Evolutionary conservation across 2,797 vertebrate species (phyloP), one percentile per base, ranked within the genome.

Genomic region (Heteromormyrus szaboi): DNA sequence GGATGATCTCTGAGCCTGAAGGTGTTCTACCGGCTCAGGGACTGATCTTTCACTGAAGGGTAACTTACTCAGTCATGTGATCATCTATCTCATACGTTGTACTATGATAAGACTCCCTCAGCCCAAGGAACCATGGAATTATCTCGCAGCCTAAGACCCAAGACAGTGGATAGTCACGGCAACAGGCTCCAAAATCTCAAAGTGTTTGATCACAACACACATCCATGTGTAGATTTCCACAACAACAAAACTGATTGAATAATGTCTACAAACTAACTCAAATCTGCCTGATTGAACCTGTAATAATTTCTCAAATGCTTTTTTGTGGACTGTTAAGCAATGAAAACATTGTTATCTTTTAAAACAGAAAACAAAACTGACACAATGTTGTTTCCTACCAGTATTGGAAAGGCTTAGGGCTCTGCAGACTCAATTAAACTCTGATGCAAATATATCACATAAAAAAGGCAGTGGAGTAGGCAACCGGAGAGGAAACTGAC

Each of bases 301-400:
- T 50, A 85, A 25, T 51, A 29, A 50, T 50, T 51, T 51, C 48
- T 29, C 50, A 79, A 53, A 85, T 85, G 46, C n/a, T 85, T 48
- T 85, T 17, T 51, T 53, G 48, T 85, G 83, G 46, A 51, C 50
- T 85, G 2, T 53, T 85, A 85, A 22, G 83, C 83, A 51, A 85
- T 51, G 46, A 85, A 85, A 85, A 29, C 46, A 85, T 79, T 79
- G 37, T 79, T 44, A 79, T 85, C 83, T 85, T 85, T 85, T 85
- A 33, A 25, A 85, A 53, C n/a, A 53, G 22, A 29, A 29, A 48
- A 85, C 50, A 85, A 53, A 85, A 17, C 50, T 54, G 29, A 37
- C 50, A 53, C 22, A 9, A 85, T 53, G 83, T 7, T 85, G 50
- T 54, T 85, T 54, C 50, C 22, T 53, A 17, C 25, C 22, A 85